Evolutionary conservation across 2,113 vertebrate species (phyloP), one percentile per base, ranked within the genome.

Genomic region (Oryzias curvinotus): DNA sequence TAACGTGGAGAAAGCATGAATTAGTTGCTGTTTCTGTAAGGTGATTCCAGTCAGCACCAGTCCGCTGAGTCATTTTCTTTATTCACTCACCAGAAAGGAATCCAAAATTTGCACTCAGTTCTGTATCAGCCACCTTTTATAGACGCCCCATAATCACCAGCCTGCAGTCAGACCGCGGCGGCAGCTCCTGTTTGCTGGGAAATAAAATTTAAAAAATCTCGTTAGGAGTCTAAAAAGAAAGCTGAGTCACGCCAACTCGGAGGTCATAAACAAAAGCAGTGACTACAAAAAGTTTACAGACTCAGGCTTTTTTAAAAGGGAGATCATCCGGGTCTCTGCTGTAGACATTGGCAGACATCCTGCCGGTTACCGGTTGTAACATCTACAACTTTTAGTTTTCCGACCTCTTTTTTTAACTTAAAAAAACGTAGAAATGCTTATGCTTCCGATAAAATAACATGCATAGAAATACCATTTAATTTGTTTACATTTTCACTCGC

Each of bases 111-210:
- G 36, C 36, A 10, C 36, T 36, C 36, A 36, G 36, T 36, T 36
- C 36, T 36, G 36, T 8, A 36, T 36, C 36, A 12, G 36, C 36
- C 36, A 10, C 36, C 36, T 36, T 36, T 36, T 36, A 36, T 36
- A 36, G 36, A 12, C 36, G 62, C 79, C 81, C 54, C 83, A 80
- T 85, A 77, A 83, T 76, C 78, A 80, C 68, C 61, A 55, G 48
- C 58, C 46, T 57, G 45, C 47, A 63, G n/a, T n/a, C n/a, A n/a
- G 23, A 72, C 79, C 80, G 45, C 71, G 36, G 68, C 2, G 46
- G 62, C 75, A 45, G 78, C 73, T 75, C 73, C 70, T 65, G 78
- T 71, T 74, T 83, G 68, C 56, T 2, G 65, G 70, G 52, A 80
- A 81, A 45, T 14, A 67, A 66, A 61, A 23, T 23, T 0, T 14